These are phyloP conservation scores for Danio tinwini DNA, from an alignment of 2,797 vertebrate species.

Conservation along the genomic window DNA sequence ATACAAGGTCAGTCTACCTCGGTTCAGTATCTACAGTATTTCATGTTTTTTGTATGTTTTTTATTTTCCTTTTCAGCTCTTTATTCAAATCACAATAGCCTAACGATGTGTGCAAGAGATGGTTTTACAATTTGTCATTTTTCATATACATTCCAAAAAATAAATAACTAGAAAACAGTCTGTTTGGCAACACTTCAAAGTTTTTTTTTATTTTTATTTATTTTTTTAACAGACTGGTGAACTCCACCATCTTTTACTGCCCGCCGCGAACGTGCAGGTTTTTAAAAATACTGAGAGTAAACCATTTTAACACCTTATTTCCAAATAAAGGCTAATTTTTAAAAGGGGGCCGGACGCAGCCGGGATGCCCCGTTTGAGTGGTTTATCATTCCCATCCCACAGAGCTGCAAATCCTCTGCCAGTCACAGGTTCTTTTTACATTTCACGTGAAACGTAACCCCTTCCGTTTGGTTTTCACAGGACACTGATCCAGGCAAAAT, in stretches of 20 bases:
- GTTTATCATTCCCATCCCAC: conserved; percentile 5
- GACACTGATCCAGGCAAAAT: conserved; percentile 35
- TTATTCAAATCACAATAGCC: conserved; percentile 78
- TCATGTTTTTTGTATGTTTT: conserved; percentile 57
- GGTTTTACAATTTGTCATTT: conserved; percentile 83
- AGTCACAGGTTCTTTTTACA: background rate
- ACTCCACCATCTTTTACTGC: conserved; percentile 77
- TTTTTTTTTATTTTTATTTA: conserved; percentile 66
- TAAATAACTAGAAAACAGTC: conserved; percentile 90
- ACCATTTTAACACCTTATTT: conserved; percentile 42
- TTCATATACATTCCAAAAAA: conserved; percentile 89
- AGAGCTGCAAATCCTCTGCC: conserved; percentile 11
- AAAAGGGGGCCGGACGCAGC: background rate
- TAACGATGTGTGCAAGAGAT: conserved; percentile 88
- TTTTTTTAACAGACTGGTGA: conserved; percentile 81
- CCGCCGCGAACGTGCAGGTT: conserved; percentile 67
- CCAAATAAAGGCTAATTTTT: conserved; percentile 37
- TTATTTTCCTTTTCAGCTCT: conserved; percentile 59
- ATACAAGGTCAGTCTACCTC: conserved; percentile 96
- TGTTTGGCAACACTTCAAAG: conserved; percentile 87
- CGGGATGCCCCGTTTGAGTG: conserved; percentile 7
- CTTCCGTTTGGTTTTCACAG: conserved; percentile 17
- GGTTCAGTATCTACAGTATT: conserved; percentile 94
- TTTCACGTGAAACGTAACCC: background rate
- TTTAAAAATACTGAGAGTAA: conserved; percentile 58